Evolutionary conservation across 2,113 vertebrate genomes (phyloP).

Genomic region (Crotalus tigris): DNA sequence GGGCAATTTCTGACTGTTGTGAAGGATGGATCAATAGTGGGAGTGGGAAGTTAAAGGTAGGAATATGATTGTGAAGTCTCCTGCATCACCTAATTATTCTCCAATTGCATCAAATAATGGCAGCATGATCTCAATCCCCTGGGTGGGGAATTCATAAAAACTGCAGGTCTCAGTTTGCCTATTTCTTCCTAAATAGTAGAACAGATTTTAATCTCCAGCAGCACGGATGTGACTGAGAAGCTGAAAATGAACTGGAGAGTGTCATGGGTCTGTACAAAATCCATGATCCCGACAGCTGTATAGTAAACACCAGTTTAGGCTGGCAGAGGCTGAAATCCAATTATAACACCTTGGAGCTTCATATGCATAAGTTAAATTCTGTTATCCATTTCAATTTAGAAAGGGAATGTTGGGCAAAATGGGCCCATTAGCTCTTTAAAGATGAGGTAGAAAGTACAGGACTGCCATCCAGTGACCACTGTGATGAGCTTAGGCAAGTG

Average conservation of each 20-base stretch:
- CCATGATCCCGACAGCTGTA: neutral
- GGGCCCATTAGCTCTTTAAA: neutral
- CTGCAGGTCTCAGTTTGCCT: neutral
- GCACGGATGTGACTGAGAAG: neutral
- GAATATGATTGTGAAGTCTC: neutral
- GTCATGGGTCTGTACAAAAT: constrained; percentile 14
- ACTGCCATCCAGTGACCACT: neutral
- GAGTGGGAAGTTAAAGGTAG: neutral
- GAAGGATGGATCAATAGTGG: neutral
- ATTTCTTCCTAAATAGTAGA: constrained; percentile 8
- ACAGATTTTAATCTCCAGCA: constrained; percentile 20
- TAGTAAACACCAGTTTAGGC: neutral
- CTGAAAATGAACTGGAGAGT: constrained; percentile 19
- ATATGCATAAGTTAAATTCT: neutral
- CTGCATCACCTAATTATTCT: neutral
- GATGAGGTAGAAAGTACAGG: neutral
- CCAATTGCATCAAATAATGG: neutral
- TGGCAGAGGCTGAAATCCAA: neutral
- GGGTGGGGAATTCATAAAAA: neutral
- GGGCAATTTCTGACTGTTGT: neutral
- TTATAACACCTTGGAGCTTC: neutral
- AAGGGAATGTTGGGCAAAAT: neutral
- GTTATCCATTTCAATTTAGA: neutral
- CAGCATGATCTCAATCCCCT: neutral
- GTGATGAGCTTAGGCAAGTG: neutral